Conservation (phyloP, 2,113 vertebrate genomes). For the Hippopotamus amphibius region DNA sequence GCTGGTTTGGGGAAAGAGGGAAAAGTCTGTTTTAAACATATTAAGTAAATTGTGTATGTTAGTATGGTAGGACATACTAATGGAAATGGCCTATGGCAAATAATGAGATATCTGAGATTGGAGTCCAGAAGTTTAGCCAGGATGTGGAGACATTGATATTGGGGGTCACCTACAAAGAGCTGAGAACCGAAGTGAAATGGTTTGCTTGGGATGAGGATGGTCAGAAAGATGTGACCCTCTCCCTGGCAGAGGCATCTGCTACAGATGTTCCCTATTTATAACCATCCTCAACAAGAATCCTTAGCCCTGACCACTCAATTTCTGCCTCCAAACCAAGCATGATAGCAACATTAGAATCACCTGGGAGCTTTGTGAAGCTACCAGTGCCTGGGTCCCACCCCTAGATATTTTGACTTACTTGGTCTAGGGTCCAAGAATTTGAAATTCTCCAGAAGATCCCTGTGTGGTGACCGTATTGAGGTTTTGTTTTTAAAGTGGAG, state of each 20-base stretch:
- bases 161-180: neutral
- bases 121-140: neutral
- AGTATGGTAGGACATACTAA: neutral
- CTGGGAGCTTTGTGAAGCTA: neutral
- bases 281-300: neutral
- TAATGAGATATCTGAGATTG: neutral
- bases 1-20: neutral
- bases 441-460: neutral
- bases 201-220: neutral
- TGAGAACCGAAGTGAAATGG: neutral
- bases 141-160: neutral
- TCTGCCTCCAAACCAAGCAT: neutral
- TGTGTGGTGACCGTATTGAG: neutral
- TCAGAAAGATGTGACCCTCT: neutral
- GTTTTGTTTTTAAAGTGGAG: constrained; percentile 3
- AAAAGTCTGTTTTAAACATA: constrained; percentile 1
- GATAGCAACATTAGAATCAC: neutral
- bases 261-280: neutral
- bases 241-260: neutral
- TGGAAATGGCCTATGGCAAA: neutral
- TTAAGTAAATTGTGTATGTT: neutral
- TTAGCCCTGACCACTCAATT: neutral
- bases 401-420: constrained; percentile 6
- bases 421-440: neutral
- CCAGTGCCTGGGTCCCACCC: neutral